Base-by-base conservation (phyloP, 2,797 vertebrate species). In the Netta rufina region DNA sequence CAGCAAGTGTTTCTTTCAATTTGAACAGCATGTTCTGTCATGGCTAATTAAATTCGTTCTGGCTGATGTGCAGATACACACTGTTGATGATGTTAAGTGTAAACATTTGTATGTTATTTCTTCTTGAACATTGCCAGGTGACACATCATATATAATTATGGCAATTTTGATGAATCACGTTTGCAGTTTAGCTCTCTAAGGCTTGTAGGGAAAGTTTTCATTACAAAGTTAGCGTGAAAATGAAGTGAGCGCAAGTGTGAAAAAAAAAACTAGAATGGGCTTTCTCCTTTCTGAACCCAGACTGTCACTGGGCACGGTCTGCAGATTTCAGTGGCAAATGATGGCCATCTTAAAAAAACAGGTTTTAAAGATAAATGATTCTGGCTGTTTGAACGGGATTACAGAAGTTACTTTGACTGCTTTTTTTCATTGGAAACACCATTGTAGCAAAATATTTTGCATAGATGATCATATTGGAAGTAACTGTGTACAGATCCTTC, bases 41-140 rank as follows among this genome's bases (percentile, higher is more conserved):
- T 96, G 96, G 92, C 86, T 95, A 88, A 95, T 92, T 95, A 89
- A 92, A 89, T 88, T 93, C 92, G 89, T 95, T 93, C 96, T 95
- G 95, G 87, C 95, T 97, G 96, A 96, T 96, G 96, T 97, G 96
- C 96, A 91, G 92, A 94, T 96, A 92, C 93, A 87, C 93, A 87
- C 93, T 96, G 96, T 96, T 92, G 95, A 89, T 86, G 79, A 95
- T 95, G 83, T 93, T 90, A 74, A 84, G 93, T 92, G 89, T 95
- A 89, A 96, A 96, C 67, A 93, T 94, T 96, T 96, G 92, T 88
- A 49, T 96, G 93, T 82, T 93, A 69, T 84, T 96, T 95, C 87
- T 94, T 90, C 84, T 87, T 84, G 58, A 89, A 67, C 87, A 53
- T 75, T 94, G 84, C 91, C 84, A 83, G 89, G 82, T 97, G 94